Conservation (phyloP, 2,797 vertebrate genomes). For the Cryptoprocta ferox region DNA sequence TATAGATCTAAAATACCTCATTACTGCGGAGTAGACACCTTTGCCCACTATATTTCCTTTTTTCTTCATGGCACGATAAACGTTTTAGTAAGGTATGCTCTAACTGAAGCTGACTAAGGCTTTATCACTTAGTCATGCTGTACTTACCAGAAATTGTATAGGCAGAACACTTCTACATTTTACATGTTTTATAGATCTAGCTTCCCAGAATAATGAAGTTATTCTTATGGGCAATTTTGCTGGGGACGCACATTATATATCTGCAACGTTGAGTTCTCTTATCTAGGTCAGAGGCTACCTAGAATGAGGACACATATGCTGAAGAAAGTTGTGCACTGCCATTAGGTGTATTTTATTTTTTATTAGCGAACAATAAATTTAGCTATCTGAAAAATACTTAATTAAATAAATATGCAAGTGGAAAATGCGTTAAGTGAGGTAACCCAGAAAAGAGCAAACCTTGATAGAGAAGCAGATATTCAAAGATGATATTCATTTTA, state of each 20-base stretch:
- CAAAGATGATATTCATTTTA: conserved; percentile 45
- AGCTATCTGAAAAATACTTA: conserved; percentile 80
- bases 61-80: conserved; percentile 71
- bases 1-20: conserved; percentile 23
- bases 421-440: conserved; percentile 65
- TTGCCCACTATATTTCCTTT: conserved; percentile 50
- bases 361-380: conserved; percentile 80
- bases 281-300: conserved; percentile 83
- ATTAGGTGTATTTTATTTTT: conserved; percentile 81
- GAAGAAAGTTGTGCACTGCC: conserved; percentile 77
- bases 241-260: conserved; percentile 85
- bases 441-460: conserved; percentile 60
- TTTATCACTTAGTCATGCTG: conserved; percentile 83
- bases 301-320: conserved; percentile 82
- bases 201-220: conserved; percentile 89
- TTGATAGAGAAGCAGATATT: conserved; percentile 56
- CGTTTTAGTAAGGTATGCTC: conserved; percentile 67
- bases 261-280: conserved; percentile 82
- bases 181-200: conserved; percentile 87
- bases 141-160: conserved; percentile 87
- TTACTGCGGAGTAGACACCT: conserved; percentile 25
- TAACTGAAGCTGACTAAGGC: conserved; percentile 81
- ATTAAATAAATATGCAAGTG: conserved; percentile 76
- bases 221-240: conserved; percentile 85
- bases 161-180: conserved; percentile 83